Conservation (phyloP, 2,888 invertebrate species). For the Sialis lutaria region DNA sequence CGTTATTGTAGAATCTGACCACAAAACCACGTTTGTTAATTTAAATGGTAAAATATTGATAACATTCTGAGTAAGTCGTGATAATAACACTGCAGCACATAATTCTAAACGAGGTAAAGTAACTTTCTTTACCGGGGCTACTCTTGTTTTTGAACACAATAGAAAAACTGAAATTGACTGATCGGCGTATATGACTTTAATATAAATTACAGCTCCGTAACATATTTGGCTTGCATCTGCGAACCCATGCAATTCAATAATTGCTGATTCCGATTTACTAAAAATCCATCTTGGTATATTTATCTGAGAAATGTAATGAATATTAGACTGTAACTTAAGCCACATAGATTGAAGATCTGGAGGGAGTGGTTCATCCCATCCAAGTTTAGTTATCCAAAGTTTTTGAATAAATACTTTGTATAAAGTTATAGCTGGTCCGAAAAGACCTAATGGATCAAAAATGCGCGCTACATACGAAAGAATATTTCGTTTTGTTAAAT, state of each 20-base stretch:
- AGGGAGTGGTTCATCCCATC: conserved; percentile 1
- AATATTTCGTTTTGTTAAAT: background rate
- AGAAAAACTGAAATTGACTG: background rate
- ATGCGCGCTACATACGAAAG: background rate
- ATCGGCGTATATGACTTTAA: too few relatives aligned
- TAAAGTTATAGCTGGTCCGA: background rate
- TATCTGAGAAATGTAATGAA: too few relatives aligned
- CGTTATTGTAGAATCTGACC: conserved; percentile 12
- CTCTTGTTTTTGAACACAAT: conserved; percentile 7
- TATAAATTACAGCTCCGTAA: too few relatives aligned
- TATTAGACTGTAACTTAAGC: too few relatives aligned
- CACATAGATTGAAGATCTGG: too few relatives aligned
- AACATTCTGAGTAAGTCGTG: background rate
- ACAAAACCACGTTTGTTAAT: conserved; percentile 7
- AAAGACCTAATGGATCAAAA: background rate
- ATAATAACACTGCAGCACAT: background rate
- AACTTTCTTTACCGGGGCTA: conserved; percentile 6
- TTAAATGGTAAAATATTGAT: background rate
- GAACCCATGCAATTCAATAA: too few relatives aligned
- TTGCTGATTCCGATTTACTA: too few relatives aligned
- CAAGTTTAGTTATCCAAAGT: background rate
- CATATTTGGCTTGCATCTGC: too few relatives aligned
- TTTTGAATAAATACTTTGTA: conserved; percentile 1
- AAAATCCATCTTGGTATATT: too few relatives aligned
- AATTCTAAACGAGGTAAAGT: conserved; percentile 6